phyloP scores from a whole-genome alignment of 1,140 invertebrate species.

The Drosophila mauritiana region DNA sequence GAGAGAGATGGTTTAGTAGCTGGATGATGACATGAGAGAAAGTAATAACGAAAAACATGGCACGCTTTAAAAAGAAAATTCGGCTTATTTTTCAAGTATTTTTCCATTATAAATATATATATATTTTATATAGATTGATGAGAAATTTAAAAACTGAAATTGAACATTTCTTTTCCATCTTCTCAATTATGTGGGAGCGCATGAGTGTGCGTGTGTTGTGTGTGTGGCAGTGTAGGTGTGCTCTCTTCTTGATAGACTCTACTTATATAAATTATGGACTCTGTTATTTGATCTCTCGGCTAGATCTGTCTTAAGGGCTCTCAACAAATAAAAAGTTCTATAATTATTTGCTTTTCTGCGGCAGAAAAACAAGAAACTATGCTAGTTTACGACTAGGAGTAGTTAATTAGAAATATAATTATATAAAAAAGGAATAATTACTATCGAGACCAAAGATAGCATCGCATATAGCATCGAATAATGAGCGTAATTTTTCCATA shows the following conservation, averaged over 20 bases:
- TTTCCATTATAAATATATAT: slow-evolving; percentile 27
- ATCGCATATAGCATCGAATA: slow-evolving; percentile 83
- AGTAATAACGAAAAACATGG: slow-evolving; percentile 65
- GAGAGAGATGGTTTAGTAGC: slow-evolving; percentile 42
- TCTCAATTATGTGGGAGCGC: slow-evolving; percentile 44
- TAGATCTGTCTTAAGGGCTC: slow-evolving; percentile 65
- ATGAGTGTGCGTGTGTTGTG: slow-evolving; percentile 34
- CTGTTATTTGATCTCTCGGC: slow-evolving; percentile 43
- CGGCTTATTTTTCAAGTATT: slow-evolving; percentile 12
- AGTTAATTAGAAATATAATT: slow-evolving; percentile 73
- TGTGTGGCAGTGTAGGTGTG: slow-evolving; percentile 29
- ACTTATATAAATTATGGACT: slow-evolving; percentile 59
- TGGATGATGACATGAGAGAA: slow-evolving; percentile 43
- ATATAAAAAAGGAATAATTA: slow-evolving; percentile 78
- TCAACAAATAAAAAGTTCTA: slow-evolving; percentile 67
- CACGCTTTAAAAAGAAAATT: slow-evolving; percentile 59
- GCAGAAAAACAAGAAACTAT: slow-evolving; percentile 35
- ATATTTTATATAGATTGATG: slow-evolving; percentile 24
- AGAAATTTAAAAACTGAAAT: slow-evolving; percentile 46
- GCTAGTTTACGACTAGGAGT: slow-evolving; percentile 71
- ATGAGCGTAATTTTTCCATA: slow-evolving; percentile 83
- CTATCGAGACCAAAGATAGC: slow-evolving; percentile 83
- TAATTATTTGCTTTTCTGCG: slow-evolving; percentile 45
- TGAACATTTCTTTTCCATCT: slow-evolving; percentile 25
- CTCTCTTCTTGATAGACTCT: slow-evolving; percentile 50